phyloP scores from a whole-genome alignment of 2,113 vertebrate genomes.

The Stomatorhinus ivindoensis region DNA sequence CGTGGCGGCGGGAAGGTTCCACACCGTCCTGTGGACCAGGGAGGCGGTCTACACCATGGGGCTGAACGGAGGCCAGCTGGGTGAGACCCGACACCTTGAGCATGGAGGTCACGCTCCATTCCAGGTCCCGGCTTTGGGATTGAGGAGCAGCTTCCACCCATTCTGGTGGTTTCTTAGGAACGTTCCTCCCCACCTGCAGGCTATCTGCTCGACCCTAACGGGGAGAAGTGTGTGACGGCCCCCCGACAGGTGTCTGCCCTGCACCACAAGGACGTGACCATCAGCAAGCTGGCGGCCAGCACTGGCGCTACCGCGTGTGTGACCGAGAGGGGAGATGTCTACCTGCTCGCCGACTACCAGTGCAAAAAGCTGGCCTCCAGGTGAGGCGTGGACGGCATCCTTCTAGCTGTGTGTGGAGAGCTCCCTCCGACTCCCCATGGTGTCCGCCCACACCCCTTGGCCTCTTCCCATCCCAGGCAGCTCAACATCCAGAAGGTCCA shows the following conservation, averaged over 20 bases:
- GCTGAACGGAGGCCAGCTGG: conserved; percentile 91
- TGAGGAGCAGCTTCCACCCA: neutral
- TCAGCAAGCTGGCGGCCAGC: conserved; percentile 81
- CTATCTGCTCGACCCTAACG: conserved; percentile 86
- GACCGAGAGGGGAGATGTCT: conserved; percentile 85
- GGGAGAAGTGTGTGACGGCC: conserved; percentile 76
- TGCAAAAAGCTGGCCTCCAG: conserved; percentile 96
- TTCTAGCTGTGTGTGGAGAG: neutral
- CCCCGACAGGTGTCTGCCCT: conserved; percentile 91
- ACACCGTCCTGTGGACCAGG: conserved; percentile 90
- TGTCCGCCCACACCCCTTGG: neutral
- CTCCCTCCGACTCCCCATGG: neutral
- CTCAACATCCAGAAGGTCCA: conserved; percentile 89
- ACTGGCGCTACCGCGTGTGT: conserved; percentile 90
- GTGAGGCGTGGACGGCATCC: conserved; percentile 52
- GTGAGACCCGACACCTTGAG: conserved; percentile 54
- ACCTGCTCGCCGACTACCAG: conserved; percentile 86
- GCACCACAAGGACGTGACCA: conserved; percentile 75
- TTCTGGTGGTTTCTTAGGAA: neutral
- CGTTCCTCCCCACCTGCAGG: conserved; percentile 56
- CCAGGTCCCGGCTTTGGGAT: neutral
- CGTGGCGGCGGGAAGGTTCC: conserved; percentile 90
- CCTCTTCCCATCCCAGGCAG: conserved; percentile 61
- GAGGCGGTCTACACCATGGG: conserved; percentile 93
- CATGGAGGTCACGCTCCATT: neutral